Conservation (phyloP, 2,797 vertebrate genomes). For the Taeniopygia guttata region DNA sequence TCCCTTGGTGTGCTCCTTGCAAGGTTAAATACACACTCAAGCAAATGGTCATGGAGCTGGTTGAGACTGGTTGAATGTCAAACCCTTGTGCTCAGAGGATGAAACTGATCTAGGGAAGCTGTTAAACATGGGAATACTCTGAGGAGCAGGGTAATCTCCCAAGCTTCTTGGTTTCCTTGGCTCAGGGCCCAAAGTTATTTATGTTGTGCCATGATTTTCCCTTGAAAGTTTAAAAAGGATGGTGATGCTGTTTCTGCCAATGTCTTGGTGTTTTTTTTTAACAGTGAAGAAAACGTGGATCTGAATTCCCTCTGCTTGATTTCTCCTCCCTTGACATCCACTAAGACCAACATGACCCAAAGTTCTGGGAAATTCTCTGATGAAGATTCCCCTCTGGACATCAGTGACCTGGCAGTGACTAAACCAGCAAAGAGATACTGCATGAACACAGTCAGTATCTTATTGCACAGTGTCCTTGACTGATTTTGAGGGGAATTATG, state of each 20-base stretch:
- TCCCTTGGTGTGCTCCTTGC: background rate
- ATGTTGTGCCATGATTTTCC: background rate
- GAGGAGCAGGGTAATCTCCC: background rate
- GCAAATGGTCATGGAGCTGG: background rate
- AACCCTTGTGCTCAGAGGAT: background rate
- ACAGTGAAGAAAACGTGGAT: conserved; percentile 65
- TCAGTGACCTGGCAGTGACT: background rate
- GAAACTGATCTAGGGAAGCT: background rate
- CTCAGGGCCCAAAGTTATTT: background rate
- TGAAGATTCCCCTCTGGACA: conserved; percentile 7
- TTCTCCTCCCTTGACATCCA: conserved; percentile 33
- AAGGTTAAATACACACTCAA: background rate
- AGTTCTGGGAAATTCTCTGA: background rate
- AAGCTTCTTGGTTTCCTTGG: background rate
- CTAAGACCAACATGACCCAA: background rate
- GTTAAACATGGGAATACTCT: background rate
- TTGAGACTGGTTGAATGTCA: background rate
- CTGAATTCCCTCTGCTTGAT: conserved; percentile 43
- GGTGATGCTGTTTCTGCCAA: background rate
- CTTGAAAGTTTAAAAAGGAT: background rate
- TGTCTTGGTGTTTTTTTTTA: background rate
- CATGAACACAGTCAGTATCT: conserved; percentile 52
- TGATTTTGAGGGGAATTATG: background rate
- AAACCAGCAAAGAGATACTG: background rate
- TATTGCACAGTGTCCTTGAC: background rate